Percentiles rank a stretch among this genome's conserved stretches.
These are phyloP conservation scores for Plebejus melissa DNA, from an alignment of 2,888 invertebrate genomes.

Conservation along the genomic window DNA sequence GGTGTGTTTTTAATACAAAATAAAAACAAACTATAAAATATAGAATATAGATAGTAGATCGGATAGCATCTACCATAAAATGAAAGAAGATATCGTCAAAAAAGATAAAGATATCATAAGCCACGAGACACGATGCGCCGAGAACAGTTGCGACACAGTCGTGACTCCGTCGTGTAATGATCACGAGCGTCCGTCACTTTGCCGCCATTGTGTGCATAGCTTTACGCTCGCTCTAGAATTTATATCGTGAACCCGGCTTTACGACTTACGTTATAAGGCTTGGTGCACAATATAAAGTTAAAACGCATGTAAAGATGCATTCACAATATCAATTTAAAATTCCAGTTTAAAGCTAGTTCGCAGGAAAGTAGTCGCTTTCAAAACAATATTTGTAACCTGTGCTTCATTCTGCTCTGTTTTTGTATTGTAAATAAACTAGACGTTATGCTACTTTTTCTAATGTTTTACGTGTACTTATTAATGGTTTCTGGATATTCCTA, in stretches of 20 bases:
- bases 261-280: background rate
- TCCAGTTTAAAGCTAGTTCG: background rate
- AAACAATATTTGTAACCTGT: background rate
- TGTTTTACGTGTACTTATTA: background rate
- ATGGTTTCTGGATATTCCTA: background rate
- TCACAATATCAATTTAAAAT: background rate
- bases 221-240: constrained; percentile 29
- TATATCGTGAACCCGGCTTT: constrained; percentile 2
- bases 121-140: constrained; percentile 43
- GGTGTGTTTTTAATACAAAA: background rate
- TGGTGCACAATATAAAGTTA: background rate
- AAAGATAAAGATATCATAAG: constrained; percentile 17
- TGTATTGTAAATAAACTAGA: too few species aligned
- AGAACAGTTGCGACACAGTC: constrained; percentile 60
- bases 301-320: background rate
- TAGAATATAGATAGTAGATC: background rate
- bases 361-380: background rate
- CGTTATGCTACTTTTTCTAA: background rate
- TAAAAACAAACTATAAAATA: background rate
- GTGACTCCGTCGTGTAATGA: constrained; percentile 58
- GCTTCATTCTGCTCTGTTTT: background rate
- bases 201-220: constrained; percentile 34
- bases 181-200: constrained; percentile 39
- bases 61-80: background rate
- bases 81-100: background rate